These are phyloP conservation scores for Podarcis raffonei DNA, from an alignment of 2,113 vertebrate species.

Conservation along the genomic window DNA sequence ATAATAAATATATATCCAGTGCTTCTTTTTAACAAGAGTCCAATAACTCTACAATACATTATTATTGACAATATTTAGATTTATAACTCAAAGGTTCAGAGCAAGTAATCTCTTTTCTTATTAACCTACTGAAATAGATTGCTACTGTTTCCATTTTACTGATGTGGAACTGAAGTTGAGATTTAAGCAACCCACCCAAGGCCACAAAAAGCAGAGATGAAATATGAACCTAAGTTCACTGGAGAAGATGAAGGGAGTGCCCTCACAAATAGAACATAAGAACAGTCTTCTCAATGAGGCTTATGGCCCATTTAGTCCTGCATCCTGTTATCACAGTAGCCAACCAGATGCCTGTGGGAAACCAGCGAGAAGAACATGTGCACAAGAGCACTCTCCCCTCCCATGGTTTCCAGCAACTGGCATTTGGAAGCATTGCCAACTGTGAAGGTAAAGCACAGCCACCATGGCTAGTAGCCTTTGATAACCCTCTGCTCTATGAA, in stretches of 20 bases:
- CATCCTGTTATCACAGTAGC: too few species aligned
- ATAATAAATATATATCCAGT: not conserved
- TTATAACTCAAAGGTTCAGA: not conserved
- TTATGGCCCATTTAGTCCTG: too few species aligned
- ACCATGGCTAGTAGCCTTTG: too few species aligned
- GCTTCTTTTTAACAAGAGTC: conserved; percentile 1
- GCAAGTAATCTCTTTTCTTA: not conserved
- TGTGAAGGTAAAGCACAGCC: too few species aligned
- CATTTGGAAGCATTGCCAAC: too few species aligned
- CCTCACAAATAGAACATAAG: not conserved
- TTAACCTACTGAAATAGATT: not conserved
- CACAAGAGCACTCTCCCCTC: too few species aligned
- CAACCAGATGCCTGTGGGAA: too few species aligned
- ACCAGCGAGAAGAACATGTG: too few species aligned
- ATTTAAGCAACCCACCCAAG: not conserved
- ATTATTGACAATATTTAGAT: conserved; percentile 20
- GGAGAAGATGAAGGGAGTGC: not conserved
- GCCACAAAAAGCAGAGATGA: not conserved
- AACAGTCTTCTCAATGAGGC: too few species aligned
- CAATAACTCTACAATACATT: not conserved
- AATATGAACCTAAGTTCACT: not conserved
- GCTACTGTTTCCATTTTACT: not conserved
- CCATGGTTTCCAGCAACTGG: too few species aligned
- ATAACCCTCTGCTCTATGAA: too few species aligned
- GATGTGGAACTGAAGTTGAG: not conserved